These are phyloP conservation scores for Leptonema lineaticorne DNA, from an alignment of 1,140 invertebrate genomes.

Conservation along the genomic window DNA sequence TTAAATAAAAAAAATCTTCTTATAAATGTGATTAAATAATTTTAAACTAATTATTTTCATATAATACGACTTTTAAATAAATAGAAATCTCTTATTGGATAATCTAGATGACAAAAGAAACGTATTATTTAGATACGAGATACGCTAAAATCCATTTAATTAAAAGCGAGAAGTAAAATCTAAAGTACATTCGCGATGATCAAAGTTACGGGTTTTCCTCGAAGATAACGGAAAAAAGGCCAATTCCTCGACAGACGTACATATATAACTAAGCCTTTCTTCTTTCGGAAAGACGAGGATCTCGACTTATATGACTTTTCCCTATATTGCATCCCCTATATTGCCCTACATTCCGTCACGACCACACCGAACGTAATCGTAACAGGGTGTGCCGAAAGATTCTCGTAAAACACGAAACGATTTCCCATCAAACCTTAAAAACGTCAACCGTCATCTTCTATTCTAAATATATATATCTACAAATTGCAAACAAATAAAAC, in stretches of 20 bases:
- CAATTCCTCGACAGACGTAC: conserved; percentile 8
- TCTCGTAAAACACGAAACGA: conserved; percentile 3
- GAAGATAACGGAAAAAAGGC: conserved; percentile 6
- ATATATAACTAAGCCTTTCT: conserved; percentile 9
- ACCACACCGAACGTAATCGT: conserved; percentile 1
- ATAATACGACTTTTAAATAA: too few species aligned
- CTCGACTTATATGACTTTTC: conserved; percentile 6
- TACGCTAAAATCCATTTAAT: too few species aligned
- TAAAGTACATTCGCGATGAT: too few species aligned
- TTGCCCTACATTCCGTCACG: conserved; percentile 12
- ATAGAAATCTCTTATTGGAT: too few species aligned
- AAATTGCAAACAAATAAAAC: background rate
- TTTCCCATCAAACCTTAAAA: background rate
- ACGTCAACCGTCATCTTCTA: too few species aligned
- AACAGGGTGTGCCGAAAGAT: conserved; percentile 13
- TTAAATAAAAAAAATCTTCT: too few species aligned
- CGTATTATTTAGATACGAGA: too few species aligned
- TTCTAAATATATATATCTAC: background rate
- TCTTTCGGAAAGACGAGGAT: conserved; percentile 8
- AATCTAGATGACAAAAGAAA: too few species aligned
- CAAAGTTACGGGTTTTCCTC: conserved; percentile 9
- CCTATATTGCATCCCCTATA: conserved; percentile 19
- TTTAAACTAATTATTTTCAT: too few species aligned
- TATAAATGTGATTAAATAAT: too few species aligned
- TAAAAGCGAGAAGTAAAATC: too few species aligned